Evolutionary conservation across 2,888 invertebrate species (phyloP).

Genomic region (Trichopoda pennipes): DNA sequence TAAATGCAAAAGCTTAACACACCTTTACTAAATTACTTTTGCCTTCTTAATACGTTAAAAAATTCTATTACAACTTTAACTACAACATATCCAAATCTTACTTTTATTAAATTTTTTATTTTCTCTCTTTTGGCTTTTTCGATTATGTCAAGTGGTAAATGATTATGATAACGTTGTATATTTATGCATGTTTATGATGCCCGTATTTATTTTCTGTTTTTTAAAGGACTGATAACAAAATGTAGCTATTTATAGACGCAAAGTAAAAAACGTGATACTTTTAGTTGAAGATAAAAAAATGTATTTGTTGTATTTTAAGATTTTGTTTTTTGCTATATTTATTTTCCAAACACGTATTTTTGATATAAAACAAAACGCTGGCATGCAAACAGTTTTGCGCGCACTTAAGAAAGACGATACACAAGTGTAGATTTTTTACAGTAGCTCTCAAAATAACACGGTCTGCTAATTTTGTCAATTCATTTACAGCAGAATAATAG

Average conservation of each 20-base stretch:
- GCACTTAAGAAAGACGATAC: slow-evolving; percentile 19
- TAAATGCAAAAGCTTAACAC: slow-evolving; percentile 10
- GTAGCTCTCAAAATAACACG: neutral
- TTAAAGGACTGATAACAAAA: slow-evolving; percentile 38
- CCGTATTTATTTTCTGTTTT: slow-evolving; percentile 20
- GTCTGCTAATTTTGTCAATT: neutral
- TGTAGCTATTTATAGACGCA: slow-evolving; percentile 39
- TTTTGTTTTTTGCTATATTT: slow-evolving; percentile 20
- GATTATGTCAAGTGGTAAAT: slow-evolving; percentile 61
- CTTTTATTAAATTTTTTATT: neutral
- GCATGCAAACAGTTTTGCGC: slow-evolving; percentile 59
- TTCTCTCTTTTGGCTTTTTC: slow-evolving; percentile 33
- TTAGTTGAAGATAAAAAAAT: slow-evolving; percentile 35
- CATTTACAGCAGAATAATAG: neutral
- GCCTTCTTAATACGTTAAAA: slow-evolving; percentile 27
- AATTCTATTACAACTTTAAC: slow-evolving; percentile 24
- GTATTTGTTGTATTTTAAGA: slow-evolving; percentile 9
- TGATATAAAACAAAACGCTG: slow-evolving; percentile 65
- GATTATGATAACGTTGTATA: slow-evolving; percentile 40
- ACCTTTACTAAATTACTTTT: slow-evolving; percentile 32
- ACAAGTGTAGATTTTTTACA: neutral
- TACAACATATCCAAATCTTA: slow-evolving; percentile 1
- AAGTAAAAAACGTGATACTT: slow-evolving; percentile 43
- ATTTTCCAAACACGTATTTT: slow-evolving; percentile 63
- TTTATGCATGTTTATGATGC: neutral